Percentiles rank a stretch among this genome's conserved stretches.
These are phyloP conservation scores for Romanogobio albipinnatus DNA, from an alignment of 2,113 vertebrate species.

Conservation along the genomic window DNA sequence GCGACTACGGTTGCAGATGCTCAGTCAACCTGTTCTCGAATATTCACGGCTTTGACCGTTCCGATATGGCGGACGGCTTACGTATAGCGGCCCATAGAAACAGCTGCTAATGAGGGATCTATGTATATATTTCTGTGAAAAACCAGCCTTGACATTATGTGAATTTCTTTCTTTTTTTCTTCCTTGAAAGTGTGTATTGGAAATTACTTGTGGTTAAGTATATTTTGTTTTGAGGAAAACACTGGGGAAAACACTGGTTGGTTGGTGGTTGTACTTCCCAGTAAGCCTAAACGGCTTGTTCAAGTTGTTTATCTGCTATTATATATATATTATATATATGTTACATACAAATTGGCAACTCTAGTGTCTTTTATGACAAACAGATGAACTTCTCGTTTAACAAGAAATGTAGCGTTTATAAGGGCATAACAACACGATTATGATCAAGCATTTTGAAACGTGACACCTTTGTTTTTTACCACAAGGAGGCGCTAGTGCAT, in stretches of 20 bases:
- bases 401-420: background rate
- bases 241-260: background rate
- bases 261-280: background rate
- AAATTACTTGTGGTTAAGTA: background rate
- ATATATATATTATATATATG: too few species aligned
- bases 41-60: too few species aligned
- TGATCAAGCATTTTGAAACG: background rate
- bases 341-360: background rate
- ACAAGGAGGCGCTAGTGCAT: constrained; percentile 35
- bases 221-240: background rate
- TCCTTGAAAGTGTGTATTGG: too few species aligned
- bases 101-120: too few species aligned
- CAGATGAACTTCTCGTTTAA: background rate
- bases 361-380: too few species aligned
- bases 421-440: background rate
- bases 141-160: background rate
- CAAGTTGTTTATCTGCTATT: too few species aligned
- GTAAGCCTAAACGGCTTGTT: background rate
- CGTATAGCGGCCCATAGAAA: too few species aligned
- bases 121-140: too few species aligned
- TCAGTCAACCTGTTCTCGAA: too few species aligned
- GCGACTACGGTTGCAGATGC: too few species aligned
- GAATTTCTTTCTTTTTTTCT: too few species aligned
- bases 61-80: too few species aligned
- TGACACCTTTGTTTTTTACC: background rate